Conservation (phyloP, 2,113 vertebrate genomes). For the Romanogobio albipinnatus region DNA sequence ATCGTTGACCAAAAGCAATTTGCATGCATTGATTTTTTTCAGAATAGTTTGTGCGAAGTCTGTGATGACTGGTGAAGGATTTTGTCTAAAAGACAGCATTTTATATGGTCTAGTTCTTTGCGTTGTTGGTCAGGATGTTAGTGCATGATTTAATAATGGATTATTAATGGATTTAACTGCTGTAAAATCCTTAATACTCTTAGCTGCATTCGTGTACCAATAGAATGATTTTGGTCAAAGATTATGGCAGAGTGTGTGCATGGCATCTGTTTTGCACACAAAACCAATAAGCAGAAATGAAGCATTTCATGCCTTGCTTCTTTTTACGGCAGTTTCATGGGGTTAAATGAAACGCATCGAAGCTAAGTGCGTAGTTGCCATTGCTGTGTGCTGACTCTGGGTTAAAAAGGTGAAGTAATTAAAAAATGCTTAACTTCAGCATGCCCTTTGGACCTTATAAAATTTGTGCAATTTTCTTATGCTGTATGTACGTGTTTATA, state of each 20-base stretch:
- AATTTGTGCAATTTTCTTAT: not conserved
- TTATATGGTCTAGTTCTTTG: not conserved
- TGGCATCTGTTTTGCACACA: not conserved
- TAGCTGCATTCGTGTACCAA: not conserved
- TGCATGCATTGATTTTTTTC: not conserved
- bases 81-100: not conserved
- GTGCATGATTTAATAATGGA: not conserved
- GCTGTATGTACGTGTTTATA: not conserved
- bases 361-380: constrained; percentile 6
- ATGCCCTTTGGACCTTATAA: constrained; percentile 27
- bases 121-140: not conserved
- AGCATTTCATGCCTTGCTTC: not conserved
- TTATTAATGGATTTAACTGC: not conserved
- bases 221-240: not conserved
- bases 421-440: not conserved
- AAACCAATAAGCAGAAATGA: constrained; percentile 3
- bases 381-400: constrained; percentile 22
- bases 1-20: not conserved
- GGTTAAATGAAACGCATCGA: constrained; percentile 18
- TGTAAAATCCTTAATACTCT: not conserved
- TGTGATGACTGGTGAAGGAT: not conserved
- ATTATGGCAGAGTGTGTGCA: not conserved
- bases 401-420: constrained; percentile 33
- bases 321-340: not conserved
- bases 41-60: no score